Base-by-base conservation (phyloP, 2,888 invertebrate species). In the Phorcus lineatus region DNA sequence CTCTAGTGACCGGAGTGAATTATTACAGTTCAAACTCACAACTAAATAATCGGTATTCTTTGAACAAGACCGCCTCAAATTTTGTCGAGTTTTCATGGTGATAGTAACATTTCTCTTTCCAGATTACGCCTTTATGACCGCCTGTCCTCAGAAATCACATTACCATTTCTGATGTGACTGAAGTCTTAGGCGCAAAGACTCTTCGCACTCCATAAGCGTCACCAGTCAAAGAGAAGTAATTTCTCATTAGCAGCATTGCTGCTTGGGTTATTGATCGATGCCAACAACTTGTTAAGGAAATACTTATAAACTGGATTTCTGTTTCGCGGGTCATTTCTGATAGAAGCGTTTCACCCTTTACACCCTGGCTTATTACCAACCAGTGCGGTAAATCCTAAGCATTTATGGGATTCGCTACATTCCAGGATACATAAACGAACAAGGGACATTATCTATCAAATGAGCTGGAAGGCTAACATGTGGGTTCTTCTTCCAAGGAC, bases 141-240 rank as follows among this genome's bases (percentile, higher is more conserved):
- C 47, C 47, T 47, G 47, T 47, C 36, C 40, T 36, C 40, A 31
- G 19, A 13, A 70, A 70, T 31, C 36, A 70, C 31, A 70, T 70
- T 70, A 36, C 19, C 70, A 70, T 70, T 70, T 70, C 70, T 31
- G 36, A n/a, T 36, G 70, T 70, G 70, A 36, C 19, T 36, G 28
- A 16, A n/a, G 40, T 31, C 36, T 17, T n/a, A 36, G 40, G 70
- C 19, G 70, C 28, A 40, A 70, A 70, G 57, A n/a, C 70, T 40
- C 28, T 70, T 70, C 36, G 36, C 70, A 70, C 70, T 13, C 40
- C n/a, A n/a, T 70, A 36, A 70, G 40, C 19, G 13, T 40, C 17
- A n/a, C 36, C 19, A 28, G 40, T 36, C 36, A 19, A 70, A 70
- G 31, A 36, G 31, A 13, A 36, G 70, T 36, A 70, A 70, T 36